Evolutionary conservation across 2,888 invertebrate genomes (phyloP).

Genomic region (Criorhina ranunculi): DNA sequence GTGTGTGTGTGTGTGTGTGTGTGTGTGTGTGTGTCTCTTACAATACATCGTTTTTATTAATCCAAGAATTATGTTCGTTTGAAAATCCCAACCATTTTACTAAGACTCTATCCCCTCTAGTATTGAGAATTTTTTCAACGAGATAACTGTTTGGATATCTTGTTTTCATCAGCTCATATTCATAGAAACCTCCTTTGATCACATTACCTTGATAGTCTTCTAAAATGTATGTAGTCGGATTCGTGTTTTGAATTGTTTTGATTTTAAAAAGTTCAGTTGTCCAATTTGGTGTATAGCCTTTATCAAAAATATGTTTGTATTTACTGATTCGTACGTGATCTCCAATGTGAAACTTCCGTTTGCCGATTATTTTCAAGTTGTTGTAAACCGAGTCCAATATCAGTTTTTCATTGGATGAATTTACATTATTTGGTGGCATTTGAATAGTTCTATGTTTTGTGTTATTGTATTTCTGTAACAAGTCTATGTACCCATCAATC

Average conservation of each 20-base stretch:
- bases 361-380: conserved; percentile 13
- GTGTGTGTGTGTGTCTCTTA: too few species aligned
- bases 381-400: conserved; percentile 7
- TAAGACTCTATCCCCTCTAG: conserved; percentile 68
- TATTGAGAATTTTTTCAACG: conserved; percentile 79
- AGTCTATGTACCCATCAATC: conserved; percentile 28
- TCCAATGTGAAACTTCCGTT: conserved; percentile 19
- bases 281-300: conserved; percentile 54
- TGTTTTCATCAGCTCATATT: conserved; percentile 79
- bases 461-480: neutral
- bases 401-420: conserved; percentile 52
- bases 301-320: conserved; percentile 50
- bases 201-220: conserved; percentile 78
- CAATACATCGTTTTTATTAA: conserved; percentile 73
- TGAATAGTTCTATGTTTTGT: neutral
- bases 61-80: conserved; percentile 78
- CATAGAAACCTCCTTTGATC: conserved; percentile 81
- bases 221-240: conserved; percentile 78
- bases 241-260: conserved; percentile 77
- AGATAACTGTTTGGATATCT: conserved; percentile 79
- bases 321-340: conserved; percentile 71
- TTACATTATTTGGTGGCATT: neutral
- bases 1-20: too few species aligned
- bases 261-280: conserved; percentile 79
- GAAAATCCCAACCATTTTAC: conserved; percentile 78